phyloP scores from a whole-genome alignment of 2,888 invertebrate species.

The Hylaea fasciaria region DNA sequence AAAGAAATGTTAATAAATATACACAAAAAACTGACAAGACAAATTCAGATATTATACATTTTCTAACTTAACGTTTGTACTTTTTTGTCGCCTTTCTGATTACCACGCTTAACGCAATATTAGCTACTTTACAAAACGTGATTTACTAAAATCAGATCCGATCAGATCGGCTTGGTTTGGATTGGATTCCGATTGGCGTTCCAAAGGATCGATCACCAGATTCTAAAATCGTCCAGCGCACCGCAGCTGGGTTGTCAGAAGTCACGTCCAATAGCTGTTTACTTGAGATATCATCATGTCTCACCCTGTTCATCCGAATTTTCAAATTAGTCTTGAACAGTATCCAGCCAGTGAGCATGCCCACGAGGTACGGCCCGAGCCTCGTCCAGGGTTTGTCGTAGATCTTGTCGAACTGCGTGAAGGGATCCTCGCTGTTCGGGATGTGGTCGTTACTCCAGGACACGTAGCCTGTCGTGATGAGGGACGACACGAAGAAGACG shows the following conservation, averaged over 20 bases:
- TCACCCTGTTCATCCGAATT: slow-evolving; percentile 89
- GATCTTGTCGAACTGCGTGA: slow-evolving; percentile 94
- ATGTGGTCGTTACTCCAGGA: slow-evolving; percentile 92
- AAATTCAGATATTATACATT: no score
- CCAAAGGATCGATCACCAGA: no score
- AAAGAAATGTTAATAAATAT: background rate
- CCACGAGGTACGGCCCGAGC: slow-evolving; percentile 92
- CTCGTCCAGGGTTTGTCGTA: slow-evolving; percentile 96
- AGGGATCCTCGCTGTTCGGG: slow-evolving; percentile 91
- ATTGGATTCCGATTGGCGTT: no score
- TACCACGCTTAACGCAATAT: no score
- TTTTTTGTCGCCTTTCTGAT: no score
- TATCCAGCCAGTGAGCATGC: slow-evolving; percentile 93
- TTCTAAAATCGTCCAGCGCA: no score
- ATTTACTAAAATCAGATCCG: no score
- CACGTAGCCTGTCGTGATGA: slow-evolving; percentile 91
- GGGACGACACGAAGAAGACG: slow-evolving; percentile 89
- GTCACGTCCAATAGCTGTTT: no score
- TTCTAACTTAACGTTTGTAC: no score
- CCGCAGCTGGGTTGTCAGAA: no score
- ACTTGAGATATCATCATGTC: slow-evolving; percentile 19
- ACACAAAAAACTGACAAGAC: background rate
- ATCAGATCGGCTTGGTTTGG: no score
- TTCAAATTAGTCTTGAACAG: slow-evolving; percentile 92
- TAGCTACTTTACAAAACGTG: no score